Percentiles rank a stretch among this genome's conserved stretches.
Evolutionary conservation across 2,113 vertebrate genomes (phyloP).

Genomic region (Spheniscus mendiculus): DNA sequence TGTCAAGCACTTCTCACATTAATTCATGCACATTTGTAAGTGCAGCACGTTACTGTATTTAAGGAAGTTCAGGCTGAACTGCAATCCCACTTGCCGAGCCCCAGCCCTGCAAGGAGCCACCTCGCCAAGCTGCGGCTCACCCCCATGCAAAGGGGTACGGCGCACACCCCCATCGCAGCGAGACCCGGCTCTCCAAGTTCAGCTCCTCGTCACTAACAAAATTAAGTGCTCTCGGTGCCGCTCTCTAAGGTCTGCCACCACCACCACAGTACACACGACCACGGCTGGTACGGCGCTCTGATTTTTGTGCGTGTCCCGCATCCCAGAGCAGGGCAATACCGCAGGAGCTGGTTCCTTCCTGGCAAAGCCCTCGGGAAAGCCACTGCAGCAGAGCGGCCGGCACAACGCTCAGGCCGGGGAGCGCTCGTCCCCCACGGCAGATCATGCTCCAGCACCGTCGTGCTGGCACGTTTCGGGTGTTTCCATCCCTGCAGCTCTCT

Average conservation of each 20-base stretch:
- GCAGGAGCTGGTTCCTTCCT: neutral
- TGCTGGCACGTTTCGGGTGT: neutral
- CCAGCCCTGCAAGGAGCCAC: neutral
- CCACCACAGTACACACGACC: neutral
- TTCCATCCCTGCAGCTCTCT: neutral
- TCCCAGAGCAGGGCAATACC: accelerated
- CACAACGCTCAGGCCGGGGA: neutral
- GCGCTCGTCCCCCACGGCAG: accelerated
- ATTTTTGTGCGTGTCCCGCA: accelerated
- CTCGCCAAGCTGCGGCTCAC: accelerated
- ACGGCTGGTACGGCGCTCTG: neutral
- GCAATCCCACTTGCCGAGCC: neutral
- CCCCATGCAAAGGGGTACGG: accelerated
- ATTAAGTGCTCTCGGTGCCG: accelerated
- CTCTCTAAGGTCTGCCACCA: neutral
- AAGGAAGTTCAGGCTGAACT: neutral
- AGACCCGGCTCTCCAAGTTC: neutral
- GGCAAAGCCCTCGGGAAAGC: neutral
- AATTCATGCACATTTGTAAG: neutral
- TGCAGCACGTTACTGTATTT: neutral
- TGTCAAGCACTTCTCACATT: neutral
- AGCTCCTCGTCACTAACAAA: neutral
- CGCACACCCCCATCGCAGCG: accelerated
- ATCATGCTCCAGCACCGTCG: accelerated
- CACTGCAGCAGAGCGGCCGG: neutral